Percentiles rank a stretch among this genome's conserved stretches.
Conservation (phyloP, 2,113 vertebrate genomes). For the Ceyx margarethae region DNA sequence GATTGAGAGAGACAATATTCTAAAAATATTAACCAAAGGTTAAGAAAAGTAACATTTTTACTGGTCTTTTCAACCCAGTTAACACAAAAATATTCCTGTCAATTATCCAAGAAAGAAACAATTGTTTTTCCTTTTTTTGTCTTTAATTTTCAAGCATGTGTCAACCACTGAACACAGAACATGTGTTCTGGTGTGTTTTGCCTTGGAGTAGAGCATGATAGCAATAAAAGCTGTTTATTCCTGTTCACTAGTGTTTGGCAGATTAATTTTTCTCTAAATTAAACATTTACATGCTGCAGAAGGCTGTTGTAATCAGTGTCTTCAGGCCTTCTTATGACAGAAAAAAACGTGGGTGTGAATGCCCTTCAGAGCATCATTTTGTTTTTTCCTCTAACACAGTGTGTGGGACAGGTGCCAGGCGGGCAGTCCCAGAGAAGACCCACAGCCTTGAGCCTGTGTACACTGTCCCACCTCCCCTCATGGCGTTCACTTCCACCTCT, state of each 20-base stretch:
- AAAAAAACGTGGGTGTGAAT: neutral
- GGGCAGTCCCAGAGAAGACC: fast-evolving
- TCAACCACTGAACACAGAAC: neutral
- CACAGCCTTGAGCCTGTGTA: fast-evolving
- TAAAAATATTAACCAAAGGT: neutral
- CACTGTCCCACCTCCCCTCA: neutral
- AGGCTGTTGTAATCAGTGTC: neutral
- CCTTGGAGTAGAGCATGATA: neutral
- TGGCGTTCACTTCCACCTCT: fast-evolving
- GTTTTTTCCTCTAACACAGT: fast-evolving
- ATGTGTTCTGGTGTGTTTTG: neutral
- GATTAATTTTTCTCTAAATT: neutral
- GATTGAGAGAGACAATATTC: neutral
- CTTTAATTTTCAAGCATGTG: neutral
- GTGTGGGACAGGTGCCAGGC: neutral
- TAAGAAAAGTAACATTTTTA: neutral
- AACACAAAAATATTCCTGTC: neutral
- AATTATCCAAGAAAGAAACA: neutral
- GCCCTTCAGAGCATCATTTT: neutral
- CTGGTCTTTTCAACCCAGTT: neutral
- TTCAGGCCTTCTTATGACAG: neutral
- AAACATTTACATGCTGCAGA: neutral
- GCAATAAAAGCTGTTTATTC: neutral
- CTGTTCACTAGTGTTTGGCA: neutral
- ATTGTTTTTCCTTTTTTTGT: neutral